Evolutionary conservation across 1,140 invertebrate species (phyloP).

Genomic region (Drosophila pandora): DNA sequence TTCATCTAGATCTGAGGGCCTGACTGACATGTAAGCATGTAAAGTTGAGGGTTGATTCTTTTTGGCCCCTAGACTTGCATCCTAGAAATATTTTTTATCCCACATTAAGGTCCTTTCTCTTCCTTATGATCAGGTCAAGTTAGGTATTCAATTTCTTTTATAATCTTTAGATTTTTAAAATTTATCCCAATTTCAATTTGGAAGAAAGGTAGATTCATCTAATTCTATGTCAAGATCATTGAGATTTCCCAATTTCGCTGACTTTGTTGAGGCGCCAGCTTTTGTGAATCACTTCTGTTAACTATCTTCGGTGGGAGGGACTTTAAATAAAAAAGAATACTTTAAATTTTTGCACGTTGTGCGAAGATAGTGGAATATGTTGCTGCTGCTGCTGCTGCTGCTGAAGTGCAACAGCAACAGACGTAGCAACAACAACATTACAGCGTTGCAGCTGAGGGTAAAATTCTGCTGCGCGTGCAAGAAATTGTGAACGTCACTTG

Average conservation of each 20-base stretch:
- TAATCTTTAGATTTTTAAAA: no score
- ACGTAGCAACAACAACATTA: constrained; percentile 25
- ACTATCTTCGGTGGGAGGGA: constrained; percentile 23
- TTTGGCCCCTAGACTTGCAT: constrained; percentile 20
- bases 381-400: constrained; percentile 22
- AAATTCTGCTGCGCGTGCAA: constrained; percentile 73
- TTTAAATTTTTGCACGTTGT: constrained; percentile 65
- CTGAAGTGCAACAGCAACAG: constrained; percentile 1
- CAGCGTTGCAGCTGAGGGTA: constrained; percentile 55
- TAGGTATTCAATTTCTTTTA: no score
- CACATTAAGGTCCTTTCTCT: not conserved
- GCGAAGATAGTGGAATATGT: constrained; percentile 35
- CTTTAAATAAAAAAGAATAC: constrained; percentile 38
- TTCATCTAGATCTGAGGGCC: constrained; percentile 63
- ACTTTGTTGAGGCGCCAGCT: constrained; percentile 13
- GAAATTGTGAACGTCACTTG: constrained; percentile 65
- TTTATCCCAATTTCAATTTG: no score
- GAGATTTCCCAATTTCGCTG: not conserved
- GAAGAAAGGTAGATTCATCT: no score
- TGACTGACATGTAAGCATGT: constrained; percentile 54
- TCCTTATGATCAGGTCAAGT: not conserved
- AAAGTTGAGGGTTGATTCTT: constrained; percentile 41
- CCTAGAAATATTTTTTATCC: constrained; percentile 2
- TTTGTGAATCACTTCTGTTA: constrained; percentile 20
- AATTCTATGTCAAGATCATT: not conserved